Conservation (phyloP, 35 echinoderm and acorn worm species). For the Apostichopus japonicus region DNA sequence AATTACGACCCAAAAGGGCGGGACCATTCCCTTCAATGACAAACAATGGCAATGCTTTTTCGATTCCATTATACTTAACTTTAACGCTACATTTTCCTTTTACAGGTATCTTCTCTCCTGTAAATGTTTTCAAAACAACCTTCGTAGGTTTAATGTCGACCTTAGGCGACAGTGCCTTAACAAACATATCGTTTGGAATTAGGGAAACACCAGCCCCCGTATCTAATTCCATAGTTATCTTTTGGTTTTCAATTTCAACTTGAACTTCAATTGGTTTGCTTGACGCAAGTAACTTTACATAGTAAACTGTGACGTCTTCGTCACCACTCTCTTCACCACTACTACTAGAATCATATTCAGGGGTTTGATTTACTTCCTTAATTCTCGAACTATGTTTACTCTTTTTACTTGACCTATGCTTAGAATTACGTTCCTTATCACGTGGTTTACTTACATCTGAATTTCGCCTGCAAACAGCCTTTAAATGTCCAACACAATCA, state of each 20-base stretch:
- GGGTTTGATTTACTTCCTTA: not conserved
- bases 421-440: no score
- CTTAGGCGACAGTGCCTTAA: not conserved
- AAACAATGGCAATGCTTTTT: slow-evolving; percentile 39
- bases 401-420: not conserved
- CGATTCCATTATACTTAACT: slow-evolving; percentile 20
- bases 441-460: not conserved
- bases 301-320: slow-evolving; percentile 26
- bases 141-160: slow-evolving; percentile 16
- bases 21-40: slow-evolving; percentile 38
- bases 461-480: not conserved
- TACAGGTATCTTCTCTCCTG: slow-evolving; percentile 18
- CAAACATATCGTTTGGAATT: slow-evolving; percentile 38
- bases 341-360: not conserved
- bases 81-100: not conserved
- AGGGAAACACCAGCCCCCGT: slow-evolving; percentile 5
- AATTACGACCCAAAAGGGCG: slow-evolving; percentile 30
- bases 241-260: not conserved
- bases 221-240: slow-evolving; percentile 28
- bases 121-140: slow-evolving; percentile 28
- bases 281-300: slow-evolving; percentile 37
- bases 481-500: no score
- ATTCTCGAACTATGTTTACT: slow-evolving; percentile 38
- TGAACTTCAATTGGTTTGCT: slow-evolving; percentile 30
- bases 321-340: not conserved